Evolutionary conservation across 1,140 invertebrate genomes (phyloP).

Genomic region (Drosophila persimilis): DNA sequence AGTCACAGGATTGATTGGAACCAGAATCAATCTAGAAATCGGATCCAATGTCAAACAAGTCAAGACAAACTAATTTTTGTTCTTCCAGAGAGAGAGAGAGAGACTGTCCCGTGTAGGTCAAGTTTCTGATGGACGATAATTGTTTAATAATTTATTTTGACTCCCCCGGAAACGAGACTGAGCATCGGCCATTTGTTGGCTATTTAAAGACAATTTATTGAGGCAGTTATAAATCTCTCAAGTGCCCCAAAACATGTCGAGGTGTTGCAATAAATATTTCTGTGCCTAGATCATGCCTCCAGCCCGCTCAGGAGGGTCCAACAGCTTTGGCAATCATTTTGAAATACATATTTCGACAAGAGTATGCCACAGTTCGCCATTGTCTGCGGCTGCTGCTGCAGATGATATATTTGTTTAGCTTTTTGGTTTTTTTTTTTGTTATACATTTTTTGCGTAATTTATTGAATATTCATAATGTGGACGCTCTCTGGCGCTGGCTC

Average conservation of each 20-base stretch:
- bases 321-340: conserved; percentile 8
- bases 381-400: conserved; percentile 4
- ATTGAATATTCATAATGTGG: conserved; percentile 74
- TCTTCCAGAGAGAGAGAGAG: conserved; percentile 8
- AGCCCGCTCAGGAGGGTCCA: not conserved
- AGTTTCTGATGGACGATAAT: conserved; percentile 52
- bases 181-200: conserved; percentile 34
- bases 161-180: conserved; percentile 51
- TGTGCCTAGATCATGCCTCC: conserved; percentile 26
- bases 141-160: conserved; percentile 39
- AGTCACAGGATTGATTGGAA: conserved; percentile 25
- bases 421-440: conserved; percentile 25
- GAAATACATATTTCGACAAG: conserved; percentile 24
- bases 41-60: conserved; percentile 8
- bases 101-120: conserved; percentile 34
- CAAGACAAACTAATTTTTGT: conserved; percentile 5
- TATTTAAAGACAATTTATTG: conserved; percentile 71
- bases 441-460: conserved; percentile 66
- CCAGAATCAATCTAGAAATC: conserved; percentile 22
- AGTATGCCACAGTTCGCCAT: conserved; percentile 29
- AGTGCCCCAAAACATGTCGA: conserved; percentile 46
- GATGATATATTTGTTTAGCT: conserved; percentile 41
- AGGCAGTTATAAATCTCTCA: conserved; percentile 64
- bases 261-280: conserved; percentile 46
- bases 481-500: conserved; percentile 12